Evolutionary conservation across 1,140 invertebrate genomes (phyloP).

Genomic region (Bursaphelenchus mucronatus): DNA sequence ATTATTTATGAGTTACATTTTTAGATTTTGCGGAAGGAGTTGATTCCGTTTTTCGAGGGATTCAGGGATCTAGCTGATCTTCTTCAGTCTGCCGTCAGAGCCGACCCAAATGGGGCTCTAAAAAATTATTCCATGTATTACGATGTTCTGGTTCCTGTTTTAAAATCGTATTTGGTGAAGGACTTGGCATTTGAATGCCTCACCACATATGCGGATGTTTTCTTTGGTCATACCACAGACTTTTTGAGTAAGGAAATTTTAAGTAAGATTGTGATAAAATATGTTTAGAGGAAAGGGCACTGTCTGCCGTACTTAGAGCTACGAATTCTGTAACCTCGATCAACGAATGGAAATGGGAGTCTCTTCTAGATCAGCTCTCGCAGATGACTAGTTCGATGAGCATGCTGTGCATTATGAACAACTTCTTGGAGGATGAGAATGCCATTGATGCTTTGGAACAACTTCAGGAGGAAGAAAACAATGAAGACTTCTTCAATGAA

Average conservation of each 20-base stretch:
- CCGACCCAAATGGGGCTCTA: slow-evolving; percentile 39
- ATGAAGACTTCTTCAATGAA: slow-evolving; percentile 30
- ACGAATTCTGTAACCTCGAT: not conserved
- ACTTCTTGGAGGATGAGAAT: slow-evolving; percentile 12
- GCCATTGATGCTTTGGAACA: slow-evolving; percentile 20
- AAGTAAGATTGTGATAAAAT: slow-evolving; percentile 14
- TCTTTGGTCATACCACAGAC: slow-evolving; percentile 32
- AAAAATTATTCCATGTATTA: slow-evolving; percentile 26
- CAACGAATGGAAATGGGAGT: slow-evolving; percentile 13
- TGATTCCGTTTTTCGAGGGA: slow-evolving; percentile 30
- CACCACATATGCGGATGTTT: slow-evolving; percentile 55
- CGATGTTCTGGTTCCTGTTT: slow-evolving; percentile 57
- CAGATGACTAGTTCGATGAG: slow-evolving; percentile 1
- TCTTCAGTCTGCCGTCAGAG: slow-evolving; percentile 27
- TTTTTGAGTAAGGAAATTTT: slow-evolving; percentile 60
- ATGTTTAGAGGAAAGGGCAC: slow-evolving; percentile 61
- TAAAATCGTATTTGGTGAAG: slow-evolving; percentile 63
- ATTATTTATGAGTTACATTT: slow-evolving; percentile 69
- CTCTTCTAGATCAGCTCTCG: slow-evolving; percentile 3
- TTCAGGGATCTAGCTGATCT: slow-evolving; percentile 28
- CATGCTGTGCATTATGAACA: slow-evolving; percentile 13
- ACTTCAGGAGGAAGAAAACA: slow-evolving; percentile 3
- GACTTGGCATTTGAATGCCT: slow-evolving; percentile 66
- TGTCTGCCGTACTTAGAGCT: slow-evolving; percentile 12
- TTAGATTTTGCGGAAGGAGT: slow-evolving; percentile 63